These are phyloP conservation scores for Cheilosia soror DNA, from an alignment of 2,888 invertebrate species.

Conservation along the genomic window DNA sequence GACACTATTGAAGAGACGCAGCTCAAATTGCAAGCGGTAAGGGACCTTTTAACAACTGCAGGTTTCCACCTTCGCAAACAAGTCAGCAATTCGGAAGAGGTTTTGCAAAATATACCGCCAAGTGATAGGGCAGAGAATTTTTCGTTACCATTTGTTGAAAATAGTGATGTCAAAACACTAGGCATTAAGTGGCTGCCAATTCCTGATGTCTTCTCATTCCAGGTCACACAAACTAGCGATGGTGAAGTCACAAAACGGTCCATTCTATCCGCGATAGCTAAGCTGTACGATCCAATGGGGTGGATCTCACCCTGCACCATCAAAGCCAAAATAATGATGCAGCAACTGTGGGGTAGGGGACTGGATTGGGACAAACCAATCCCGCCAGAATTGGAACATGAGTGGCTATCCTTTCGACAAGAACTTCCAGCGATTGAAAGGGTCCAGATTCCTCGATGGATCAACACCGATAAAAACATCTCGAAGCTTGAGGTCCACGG, in stretches of 20 bases:
- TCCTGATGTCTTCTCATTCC: too few relatives aligned
- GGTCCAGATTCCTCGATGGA: conserved; percentile 3
- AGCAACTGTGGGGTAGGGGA: background rate
- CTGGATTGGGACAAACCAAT: conserved; percentile 4
- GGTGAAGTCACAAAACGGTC: too few relatives aligned
- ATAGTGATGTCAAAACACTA: background rate
- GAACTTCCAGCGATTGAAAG: background rate
- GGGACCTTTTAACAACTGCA: background rate
- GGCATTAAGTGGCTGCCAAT: background rate
- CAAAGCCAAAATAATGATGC: too few relatives aligned
- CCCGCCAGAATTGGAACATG: background rate
- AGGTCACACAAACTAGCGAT: too few relatives aligned
- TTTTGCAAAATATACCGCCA: background rate
- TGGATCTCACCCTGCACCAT: background rate
- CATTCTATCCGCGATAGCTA: too few relatives aligned
- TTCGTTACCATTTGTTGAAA: background rate
- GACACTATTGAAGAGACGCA: background rate
- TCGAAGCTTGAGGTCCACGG: background rate
- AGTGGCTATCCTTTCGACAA: background rate
- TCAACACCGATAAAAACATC: conserved; percentile 13
- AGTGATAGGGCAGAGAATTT: background rate
- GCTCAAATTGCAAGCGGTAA: background rate
- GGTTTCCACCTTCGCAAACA: conserved; percentile 4
- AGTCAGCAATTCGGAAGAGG: background rate
- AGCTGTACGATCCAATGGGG: too few relatives aligned